Base-by-base conservation (phyloP, 2,888 invertebrate genomes). In the Empis stercorea region DNA sequence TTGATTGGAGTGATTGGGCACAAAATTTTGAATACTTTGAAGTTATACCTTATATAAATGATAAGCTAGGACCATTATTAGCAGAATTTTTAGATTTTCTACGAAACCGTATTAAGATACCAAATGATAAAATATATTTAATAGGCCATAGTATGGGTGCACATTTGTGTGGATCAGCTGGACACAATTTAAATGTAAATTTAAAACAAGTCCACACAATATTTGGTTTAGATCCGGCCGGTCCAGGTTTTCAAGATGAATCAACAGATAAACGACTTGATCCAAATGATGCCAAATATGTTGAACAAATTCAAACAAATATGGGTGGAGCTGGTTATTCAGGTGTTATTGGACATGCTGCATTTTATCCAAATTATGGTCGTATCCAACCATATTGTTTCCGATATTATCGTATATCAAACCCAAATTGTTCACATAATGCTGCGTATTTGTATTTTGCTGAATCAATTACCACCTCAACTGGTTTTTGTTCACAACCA, bases 101-200 rank as follows among this genome's bases (percentile, higher is more conserved):
- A 15, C 56, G 64, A 2, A 44, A 50, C 14, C 51, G 52, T 2
- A 57, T 59, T 1, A 51, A 53, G 43, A 52, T 70, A 1, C 52
- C 60, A 2, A 61, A 55, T 15, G 55, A 59, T 6, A 59, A 59
- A 43, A 61, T 65, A 3, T 66, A 64, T 30, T 40, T 71, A 0
- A 58, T 71, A 46, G 72, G 72, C 1, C 71, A 71, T 46, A 70
- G 70, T 1, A 46, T 72, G 36, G 72, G 72, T 9, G 72, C 66
- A 0, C 71, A 72, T 44, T 57, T 69, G 9, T n/a, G n/a, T n/a
- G n/a, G n/a, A n/a, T n/a, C n/a, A n/a, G n/a, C n/a, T n/a, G n/a
- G n/a, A n/a, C n/a, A n/a, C n/a, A n/a, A n/a, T n/a, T n/a, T n/a
- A n/a, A n/a, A n/a, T n/a, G n/a, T n/a, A n/a, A n/a, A n/a, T n/a